Percentiles rank a stretch among this genome's conserved stretches.
These are phyloP conservation scores for Telmatherina bonti DNA, from an alignment of 2,797 vertebrate genomes.

Conservation along the genomic window DNA sequence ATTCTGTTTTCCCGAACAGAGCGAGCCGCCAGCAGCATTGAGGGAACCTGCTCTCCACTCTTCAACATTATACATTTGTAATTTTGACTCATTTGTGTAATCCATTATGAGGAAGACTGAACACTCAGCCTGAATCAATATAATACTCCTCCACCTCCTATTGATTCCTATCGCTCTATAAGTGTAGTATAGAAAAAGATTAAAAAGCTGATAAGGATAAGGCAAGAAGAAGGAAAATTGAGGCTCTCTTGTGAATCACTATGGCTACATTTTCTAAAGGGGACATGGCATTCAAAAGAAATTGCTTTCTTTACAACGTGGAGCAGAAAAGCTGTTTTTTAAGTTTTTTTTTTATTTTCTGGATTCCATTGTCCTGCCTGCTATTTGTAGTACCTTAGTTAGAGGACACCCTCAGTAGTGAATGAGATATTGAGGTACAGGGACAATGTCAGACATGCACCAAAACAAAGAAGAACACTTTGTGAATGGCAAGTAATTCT, in stretches of 20 bases:
- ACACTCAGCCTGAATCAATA: constrained; percentile 63
- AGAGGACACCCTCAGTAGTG: constrained; percentile 24
- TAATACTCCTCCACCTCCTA: constrained; percentile 68
- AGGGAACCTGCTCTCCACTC: constrained; percentile 36
- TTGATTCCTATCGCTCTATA: constrained; percentile 57
- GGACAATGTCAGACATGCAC: constrained; percentile 33
- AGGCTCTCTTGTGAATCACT: constrained; percentile 34
- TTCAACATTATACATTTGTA: constrained; percentile 51
- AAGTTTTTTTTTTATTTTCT: constrained; percentile 13
- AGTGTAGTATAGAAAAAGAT: constrained; percentile 48
- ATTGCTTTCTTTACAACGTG: constrained; percentile 28
- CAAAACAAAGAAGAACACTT: constrained; percentile 20
- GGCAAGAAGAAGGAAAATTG: constrained; percentile 29
- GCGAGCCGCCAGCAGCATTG: constrained; percentile 31
- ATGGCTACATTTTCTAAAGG: constrained; percentile 28
- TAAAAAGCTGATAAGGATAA: constrained; percentile 60
- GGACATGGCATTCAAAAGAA: constrained; percentile 27
- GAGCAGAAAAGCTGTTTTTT: constrained; percentile 21
- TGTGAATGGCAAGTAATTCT: constrained; percentile 15
- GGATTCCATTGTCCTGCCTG: constrained; percentile 20
- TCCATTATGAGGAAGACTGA: constrained; percentile 68
- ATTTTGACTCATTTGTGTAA: constrained; percentile 72
- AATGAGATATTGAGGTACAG: constrained; percentile 36
- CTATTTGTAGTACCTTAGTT: constrained; percentile 12
- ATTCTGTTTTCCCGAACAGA: constrained; percentile 40